Evolutionary conservation across 2,888 invertebrate species (phyloP), one percentile per base, ranked within the genome.

Genomic region (Tiliacea aurago): DNA sequence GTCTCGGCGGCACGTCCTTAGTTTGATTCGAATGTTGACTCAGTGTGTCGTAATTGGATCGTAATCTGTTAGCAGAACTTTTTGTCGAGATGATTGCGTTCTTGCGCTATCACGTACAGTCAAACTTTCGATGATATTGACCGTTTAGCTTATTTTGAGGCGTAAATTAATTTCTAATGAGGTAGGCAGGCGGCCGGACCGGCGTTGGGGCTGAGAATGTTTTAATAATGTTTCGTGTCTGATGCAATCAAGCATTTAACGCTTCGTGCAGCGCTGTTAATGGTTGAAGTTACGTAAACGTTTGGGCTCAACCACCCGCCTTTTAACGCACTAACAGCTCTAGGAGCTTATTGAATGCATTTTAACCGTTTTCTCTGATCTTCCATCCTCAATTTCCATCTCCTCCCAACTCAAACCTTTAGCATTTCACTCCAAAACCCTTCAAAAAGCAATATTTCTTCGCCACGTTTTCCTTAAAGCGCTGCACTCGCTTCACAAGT

Each of bases 151-250:
- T 76, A 86, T 85, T 86, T 87, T 87, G 87, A 81, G 87, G 87
- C 88, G 92, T 91, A 91, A 94, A 94, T 94, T 92, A 94, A 94
- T 94, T 94, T 92, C 86, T 93, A 92, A 93, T 90, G 88, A 87
- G 88, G 87, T 74, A 88, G 88, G 89, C 86, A 86, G 83, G 82
- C 84, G 72, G 80, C 78, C 83, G 70, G 77, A 84, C 82, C 84
- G 87, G 86, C 86, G 88, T 88, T 89, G 87, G 84, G 81, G 79
- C 88, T 78, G 81, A 80, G 86, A 87, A 90, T 86, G 89, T 91
- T 87, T 91, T 89, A 87, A 90, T 90, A 86, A 86, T 75, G 75
- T 70, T 82, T 78, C 73, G 84, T 81, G 81, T 73, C 62, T 70
- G 76, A 80, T 70, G 79, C 79, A 85, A 84, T 86, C 68, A 73